Evolutionary conservation across 1,140 invertebrate genomes (phyloP), one percentile per base, ranked within the genome.

Genomic region (Tetramorium simillimum): DNA sequence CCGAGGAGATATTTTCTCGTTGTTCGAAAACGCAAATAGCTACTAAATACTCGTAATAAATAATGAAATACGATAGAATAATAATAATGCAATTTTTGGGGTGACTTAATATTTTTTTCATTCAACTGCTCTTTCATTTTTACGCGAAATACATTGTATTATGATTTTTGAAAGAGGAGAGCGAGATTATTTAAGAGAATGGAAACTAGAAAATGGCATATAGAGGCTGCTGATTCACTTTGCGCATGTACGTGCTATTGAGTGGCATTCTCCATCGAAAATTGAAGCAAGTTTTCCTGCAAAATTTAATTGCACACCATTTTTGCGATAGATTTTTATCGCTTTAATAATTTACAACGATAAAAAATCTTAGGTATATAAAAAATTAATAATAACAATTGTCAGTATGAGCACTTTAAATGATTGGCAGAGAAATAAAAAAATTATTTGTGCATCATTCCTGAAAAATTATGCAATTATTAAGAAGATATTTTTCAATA

Each of bases 171-270:
- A 46, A 24, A 84, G 16, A 60, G 69, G 4, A 75, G 18, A 60
- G 80, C 3, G 80, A 72, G 37, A 73, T 82, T 69, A 46, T 69
- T 69, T 73, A 82, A 82, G 63, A 73, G 80, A 6, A 69, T 56
- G 49, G 18, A 73, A 82, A 82, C 80, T 72, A 43, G 18, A 75
- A 84, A 84, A 75, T 62, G 69, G 51, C 53, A 84, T 40, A 84
- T 73, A 62, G 69, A 49, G 80, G n/a, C 16, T 84, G 14, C 46
- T 84, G 80, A 84, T 84, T 73, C 80, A 75, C 69, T 84, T 84
- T 75, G 69, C 53, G 53, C 80, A 7, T 53, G 9, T 60, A 73
- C 53, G 37, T 46, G 40, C 40, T 46, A 40, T 60, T 60, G 53
- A 73, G 51, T 58, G 80, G 40, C 18, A 49, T 60, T 84, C 53